Base-by-base conservation (phyloP, 2,113 vertebrate species). In the Grallaria varia region DNA sequence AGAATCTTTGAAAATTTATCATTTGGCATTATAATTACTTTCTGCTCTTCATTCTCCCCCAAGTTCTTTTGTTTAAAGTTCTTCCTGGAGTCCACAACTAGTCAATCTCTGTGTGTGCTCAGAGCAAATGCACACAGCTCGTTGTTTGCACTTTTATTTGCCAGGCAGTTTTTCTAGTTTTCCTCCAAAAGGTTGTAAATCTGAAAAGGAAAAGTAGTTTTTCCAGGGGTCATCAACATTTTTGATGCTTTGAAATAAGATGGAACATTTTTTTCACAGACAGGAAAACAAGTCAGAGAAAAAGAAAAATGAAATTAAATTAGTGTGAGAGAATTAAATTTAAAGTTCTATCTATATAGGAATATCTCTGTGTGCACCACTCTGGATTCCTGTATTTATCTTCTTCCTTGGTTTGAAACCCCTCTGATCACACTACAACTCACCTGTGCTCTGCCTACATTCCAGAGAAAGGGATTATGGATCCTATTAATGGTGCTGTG, bases 381-480 rank as follows among this genome's bases (percentile, higher is more conserved):
- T 94, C 79, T 66, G 27, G 87, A 89, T 79, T 89, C 37, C 39
- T 84, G 9, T 63, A 58, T 39, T 89, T 68, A 73, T 66, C 50
- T 85, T 76, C 58, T 84, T 52, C 66, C 62, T 68, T 87, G 55
- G 91, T 95, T 97, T 96, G 94, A 84, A 80, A 90, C 77, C 30
- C 40, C 52, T 39, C 62, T 67, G 37, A 44, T 87, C 88, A 92
- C 42, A 53, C 23, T 42, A 37, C 53, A 58, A 68, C 47, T 90
- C 62, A 81, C 35, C 39, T 42, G 39, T 92, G 52, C 74, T 79
- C 60, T 53, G n/a, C 33, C 37, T 87, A 10, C 72, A 45, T 88
- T 94, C 84, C 44, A 76, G 55, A 84, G 49, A 58, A 82, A 81
- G 47, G 62, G 49, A 80, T 83, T 95, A 87, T 84, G 80, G 58